A percentile compares a stretch with the other conserved stretches of the same genome.
phyloP scores from a whole-genome alignment of 2,888 invertebrate genomes.

The Drosophila suboccidentalis region DNA sequence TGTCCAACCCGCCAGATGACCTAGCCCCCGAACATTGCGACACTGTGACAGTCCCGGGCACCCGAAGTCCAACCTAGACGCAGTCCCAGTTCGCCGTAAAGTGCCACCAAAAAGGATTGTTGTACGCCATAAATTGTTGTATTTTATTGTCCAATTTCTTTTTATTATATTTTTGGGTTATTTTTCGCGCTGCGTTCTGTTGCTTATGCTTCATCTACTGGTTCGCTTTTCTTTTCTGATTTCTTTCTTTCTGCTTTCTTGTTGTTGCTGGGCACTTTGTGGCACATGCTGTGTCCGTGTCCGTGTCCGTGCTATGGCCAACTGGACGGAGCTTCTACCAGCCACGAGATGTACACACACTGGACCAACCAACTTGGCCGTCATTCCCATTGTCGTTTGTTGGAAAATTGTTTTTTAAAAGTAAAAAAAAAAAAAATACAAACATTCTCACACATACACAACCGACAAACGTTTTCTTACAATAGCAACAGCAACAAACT shows the following conservation, averaged over 20 bases:
- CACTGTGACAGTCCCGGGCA: slow-evolving; percentile 9
- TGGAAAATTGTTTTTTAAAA: slow-evolving; percentile 73
- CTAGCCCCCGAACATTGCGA: slow-evolving; percentile 5
- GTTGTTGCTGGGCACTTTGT: slow-evolving; percentile 56
- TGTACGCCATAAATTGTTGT: slow-evolving; percentile 78
- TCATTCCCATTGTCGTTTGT: slow-evolving; percentile 69
- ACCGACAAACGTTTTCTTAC: slow-evolving; percentile 43
- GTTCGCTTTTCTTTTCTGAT: slow-evolving; percentile 52
- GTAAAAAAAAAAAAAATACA: slow-evolving; percentile 49
- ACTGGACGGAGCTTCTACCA: slow-evolving; percentile 30
- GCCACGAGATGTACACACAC: slow-evolving; percentile 11
- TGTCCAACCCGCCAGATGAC: slow-evolving; percentile 16
- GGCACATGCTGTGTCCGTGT: slow-evolving; percentile 73
- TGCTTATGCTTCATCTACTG: slow-evolving; percentile 77
- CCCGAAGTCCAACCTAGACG: slow-evolving; percentile 9
- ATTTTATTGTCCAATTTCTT: slow-evolving; percentile 82
- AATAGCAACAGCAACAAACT: slow-evolving; percentile 48
- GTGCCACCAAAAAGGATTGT: slow-evolving; percentile 78
- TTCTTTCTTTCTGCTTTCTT: slow-evolving; percentile 35
- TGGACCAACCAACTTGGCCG: slow-evolving; percentile 65
- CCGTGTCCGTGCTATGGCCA: slow-evolving; percentile 58
- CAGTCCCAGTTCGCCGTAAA: slow-evolving; percentile 45
- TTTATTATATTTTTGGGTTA: slow-evolving; percentile 76
- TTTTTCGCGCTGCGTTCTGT: slow-evolving; percentile 67
- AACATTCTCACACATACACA: slow-evolving; percentile 11